Conservation (phyloP, 2,113 vertebrate species). For the Enhydra lutris region DNA sequence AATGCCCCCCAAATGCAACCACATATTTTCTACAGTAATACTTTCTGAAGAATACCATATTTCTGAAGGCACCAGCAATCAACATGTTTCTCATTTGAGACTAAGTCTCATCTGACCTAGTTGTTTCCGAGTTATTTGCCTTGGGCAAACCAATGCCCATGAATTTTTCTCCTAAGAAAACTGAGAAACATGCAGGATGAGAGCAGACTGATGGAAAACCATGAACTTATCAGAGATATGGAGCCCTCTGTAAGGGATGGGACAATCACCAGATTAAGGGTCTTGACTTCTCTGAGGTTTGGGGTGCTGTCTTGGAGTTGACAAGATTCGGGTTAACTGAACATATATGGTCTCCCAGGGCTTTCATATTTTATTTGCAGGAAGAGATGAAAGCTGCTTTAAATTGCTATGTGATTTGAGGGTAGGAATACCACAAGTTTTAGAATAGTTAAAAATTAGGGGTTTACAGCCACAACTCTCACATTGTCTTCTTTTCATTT, state of each 20-base stretch:
- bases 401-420: constrained; percentile 31
- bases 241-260: not conserved
- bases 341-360: not conserved
- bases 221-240: not conserved
- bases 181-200: constrained; percentile 6
- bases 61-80: constrained; percentile 75
- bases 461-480: not conserved
- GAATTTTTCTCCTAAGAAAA: constrained; percentile 59
- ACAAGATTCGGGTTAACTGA: not conserved
- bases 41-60: constrained; percentile 72
- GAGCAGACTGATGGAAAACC: constrained; percentile 4
- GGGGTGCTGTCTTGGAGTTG: not conserved
- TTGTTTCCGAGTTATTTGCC: constrained; percentile 69
- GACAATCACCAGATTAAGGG: not conserved
- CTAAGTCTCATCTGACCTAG: constrained; percentile 64
- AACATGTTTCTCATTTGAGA: constrained; percentile 78
- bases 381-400: constrained; percentile 10
- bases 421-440: not conserved
- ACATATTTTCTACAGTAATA: constrained; percentile 69
- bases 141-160: constrained; percentile 51
- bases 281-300: not conserved
- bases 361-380: not conserved
- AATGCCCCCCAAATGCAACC: constrained; percentile 60
- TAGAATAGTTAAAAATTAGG: not conserved
- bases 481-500: not conserved